Evolutionary conservation across 1,140 invertebrate species (phyloP).

Genomic region (Periplaneta americana): DNA sequence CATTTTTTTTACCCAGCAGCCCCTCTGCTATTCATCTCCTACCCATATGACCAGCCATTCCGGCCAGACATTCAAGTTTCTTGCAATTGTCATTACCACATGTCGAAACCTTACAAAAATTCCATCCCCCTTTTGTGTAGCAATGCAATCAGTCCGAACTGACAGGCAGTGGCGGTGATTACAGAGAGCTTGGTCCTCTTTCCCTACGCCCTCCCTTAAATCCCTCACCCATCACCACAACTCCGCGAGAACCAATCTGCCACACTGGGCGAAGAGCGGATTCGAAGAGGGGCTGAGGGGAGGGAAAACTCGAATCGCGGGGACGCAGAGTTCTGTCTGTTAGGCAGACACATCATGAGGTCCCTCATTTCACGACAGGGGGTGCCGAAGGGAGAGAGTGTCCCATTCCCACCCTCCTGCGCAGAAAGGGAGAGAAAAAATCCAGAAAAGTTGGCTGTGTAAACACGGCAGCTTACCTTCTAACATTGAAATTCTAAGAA

Average conservation of each 20-base stretch:
- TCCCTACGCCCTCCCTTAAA: not conserved
- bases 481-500: not conserved
- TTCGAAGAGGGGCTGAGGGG: not conserved
- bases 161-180: not conserved
- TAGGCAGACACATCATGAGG: not conserved
- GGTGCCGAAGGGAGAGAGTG: not conserved
- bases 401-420: not conserved
- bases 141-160: not conserved
- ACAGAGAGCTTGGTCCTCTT: not conserved
- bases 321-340: not conserved
- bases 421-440: not conserved
- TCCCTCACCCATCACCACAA: not conserved
- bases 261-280: not conserved
- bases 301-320: not conserved
- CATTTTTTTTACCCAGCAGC: not conserved
- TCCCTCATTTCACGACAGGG: not conserved
- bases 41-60: too few relatives aligned
- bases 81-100: not conserved
- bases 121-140: not conserved
- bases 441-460: not conserved
- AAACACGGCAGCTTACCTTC: not conserved
- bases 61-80: not conserved
- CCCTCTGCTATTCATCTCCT: too few relatives aligned
- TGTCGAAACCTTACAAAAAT: not conserved
- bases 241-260: not conserved